Conservation (phyloP, 2,797 vertebrate genomes). For the Botia kubotai region DNA sequence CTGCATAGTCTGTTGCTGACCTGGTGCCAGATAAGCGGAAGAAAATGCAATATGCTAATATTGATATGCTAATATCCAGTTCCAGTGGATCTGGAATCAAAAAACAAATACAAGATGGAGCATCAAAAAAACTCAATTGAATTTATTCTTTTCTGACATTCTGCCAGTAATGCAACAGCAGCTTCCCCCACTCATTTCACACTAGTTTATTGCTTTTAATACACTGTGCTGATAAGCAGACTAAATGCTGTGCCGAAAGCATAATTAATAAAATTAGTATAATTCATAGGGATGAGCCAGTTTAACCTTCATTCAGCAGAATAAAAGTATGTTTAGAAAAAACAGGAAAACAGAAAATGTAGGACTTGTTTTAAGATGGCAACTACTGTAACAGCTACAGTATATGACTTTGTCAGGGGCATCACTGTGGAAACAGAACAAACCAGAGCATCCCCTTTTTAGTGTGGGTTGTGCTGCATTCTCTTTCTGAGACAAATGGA, state of each 20-base stretch:
- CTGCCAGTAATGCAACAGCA: constrained; percentile 11
- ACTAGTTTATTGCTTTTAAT: constrained; percentile 20
- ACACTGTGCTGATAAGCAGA: constrained; percentile 28
- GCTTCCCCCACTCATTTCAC: constrained; percentile 16
- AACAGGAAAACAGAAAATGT: too few species aligned
- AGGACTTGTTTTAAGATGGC: too few species aligned
- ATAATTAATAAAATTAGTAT: constrained; percentile 33
- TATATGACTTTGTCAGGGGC: constrained; percentile 17
- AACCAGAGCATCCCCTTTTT: neutral
- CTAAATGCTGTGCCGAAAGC: constrained; percentile 28
- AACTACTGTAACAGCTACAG: too few species aligned
- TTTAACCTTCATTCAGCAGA: constrained; percentile 27
- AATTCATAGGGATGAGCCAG: constrained; percentile 11
- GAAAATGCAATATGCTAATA: too few species aligned
- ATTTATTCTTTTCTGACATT: constrained; percentile 9
- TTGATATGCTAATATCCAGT: too few species aligned
- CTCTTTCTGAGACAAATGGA: constrained; percentile 34
- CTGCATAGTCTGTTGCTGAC: too few species aligned
- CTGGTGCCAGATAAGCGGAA: too few species aligned
- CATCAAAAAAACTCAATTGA: constrained; percentile 29
- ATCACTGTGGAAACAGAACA: constrained; percentile 23
- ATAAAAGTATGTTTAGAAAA: neutral
- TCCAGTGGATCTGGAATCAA: constrained; percentile 24
- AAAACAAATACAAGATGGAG: neutral
- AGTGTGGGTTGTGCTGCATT: constrained; percentile 8